phyloP scores from a whole-genome alignment of 53 echinoderm and acorn worm genomes.

The Crossaster papposus region DNA sequence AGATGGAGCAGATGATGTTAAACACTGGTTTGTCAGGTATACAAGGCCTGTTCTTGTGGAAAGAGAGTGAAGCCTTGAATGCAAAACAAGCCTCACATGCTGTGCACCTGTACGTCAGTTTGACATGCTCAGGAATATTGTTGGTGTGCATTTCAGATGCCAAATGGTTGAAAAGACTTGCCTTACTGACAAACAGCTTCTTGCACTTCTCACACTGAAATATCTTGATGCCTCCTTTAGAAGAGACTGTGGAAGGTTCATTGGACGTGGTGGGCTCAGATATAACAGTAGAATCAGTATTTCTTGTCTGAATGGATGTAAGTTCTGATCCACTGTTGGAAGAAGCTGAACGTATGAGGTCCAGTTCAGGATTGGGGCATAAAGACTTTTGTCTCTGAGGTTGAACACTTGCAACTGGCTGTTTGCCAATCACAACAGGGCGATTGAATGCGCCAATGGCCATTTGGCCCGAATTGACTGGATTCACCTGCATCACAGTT shows the following conservation, averaged over 20 bases:
- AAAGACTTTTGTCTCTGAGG: conserved; percentile 38
- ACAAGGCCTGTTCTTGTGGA: conserved; percentile 58
- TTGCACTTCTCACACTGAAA: conserved; percentile 74
- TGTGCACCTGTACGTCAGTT: conserved; percentile 44
- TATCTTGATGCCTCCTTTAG: conserved; percentile 57
- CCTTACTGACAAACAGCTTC: conserved; percentile 72
- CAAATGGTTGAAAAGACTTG: conserved; percentile 69
- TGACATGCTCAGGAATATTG: conserved; percentile 39
- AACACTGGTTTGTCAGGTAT: conserved; percentile 30
- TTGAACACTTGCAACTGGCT: conserved; percentile 53
- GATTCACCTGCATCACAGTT: not conserved
- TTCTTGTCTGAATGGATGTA: not conserved
- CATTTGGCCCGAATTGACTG: not conserved
- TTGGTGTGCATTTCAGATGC: conserved; percentile 61
- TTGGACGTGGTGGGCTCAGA: not conserved
- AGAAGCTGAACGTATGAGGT: conserved; percentile 15
- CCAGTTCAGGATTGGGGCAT: conserved; percentile 51
- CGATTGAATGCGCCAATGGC: conserved; percentile 35
- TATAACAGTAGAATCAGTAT: not conserved
- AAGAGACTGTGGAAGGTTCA: conserved; percentile 34
- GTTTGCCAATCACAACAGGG: conserved; percentile 47
- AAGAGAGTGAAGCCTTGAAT: conserved; percentile 61
- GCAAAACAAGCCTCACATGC: conserved; percentile 56
- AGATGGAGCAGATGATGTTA: conserved; percentile 60
- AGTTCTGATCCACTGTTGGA: not conserved